Base-by-base conservation (phyloP, 2,113 vertebrate species). In the Pipra filicauda region DNA sequence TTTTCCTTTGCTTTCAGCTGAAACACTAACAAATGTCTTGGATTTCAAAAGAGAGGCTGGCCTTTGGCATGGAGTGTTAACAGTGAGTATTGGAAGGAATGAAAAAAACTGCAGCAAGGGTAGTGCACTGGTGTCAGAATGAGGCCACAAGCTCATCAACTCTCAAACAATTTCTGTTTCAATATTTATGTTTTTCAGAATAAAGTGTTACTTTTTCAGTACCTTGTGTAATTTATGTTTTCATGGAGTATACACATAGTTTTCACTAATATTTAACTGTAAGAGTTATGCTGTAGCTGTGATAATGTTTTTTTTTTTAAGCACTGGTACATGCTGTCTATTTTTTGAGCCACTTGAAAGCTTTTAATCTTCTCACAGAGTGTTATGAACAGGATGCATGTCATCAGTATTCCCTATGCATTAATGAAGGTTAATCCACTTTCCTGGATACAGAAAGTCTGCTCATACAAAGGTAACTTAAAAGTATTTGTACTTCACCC, bases 341-440 rank as follows among this genome's bases (percentile, higher is more conserved):
- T 77, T 55, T 58, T 85, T 65, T 52, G 22, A 83, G 26, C 8
- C 48, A 33, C n/a, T 37, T 69, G 24, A 16, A 66, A 92, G 5
- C 79, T 84, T 88, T 65, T 1, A 49, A 72, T 67, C 3, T 91
- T 93, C 12, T 82, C 37, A 5, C 94, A 99, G 99, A 99, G 99
- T 4, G 98, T 99, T 91, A 98, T 99, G 99, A 99, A 99, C 94
- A 98, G 99, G 87, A 99, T 99, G 98, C 99, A 99, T 3, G 99
- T 99, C 83, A 97, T 99, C 98, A 99, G 98, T 96, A 98, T 99
- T 90, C 99, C 99, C 1, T 99, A 99, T 73, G 99, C 99, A 5
- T 96, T 99, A 96, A 99, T 99, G 99, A 99, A 99, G 96, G 99
- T 98, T 96, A 99, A 99, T 97, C 99, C 99, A 0, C 98, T 99